Conservation (phyloP, 2,797 vertebrate species). For the Oreochromis grahami region DNA sequence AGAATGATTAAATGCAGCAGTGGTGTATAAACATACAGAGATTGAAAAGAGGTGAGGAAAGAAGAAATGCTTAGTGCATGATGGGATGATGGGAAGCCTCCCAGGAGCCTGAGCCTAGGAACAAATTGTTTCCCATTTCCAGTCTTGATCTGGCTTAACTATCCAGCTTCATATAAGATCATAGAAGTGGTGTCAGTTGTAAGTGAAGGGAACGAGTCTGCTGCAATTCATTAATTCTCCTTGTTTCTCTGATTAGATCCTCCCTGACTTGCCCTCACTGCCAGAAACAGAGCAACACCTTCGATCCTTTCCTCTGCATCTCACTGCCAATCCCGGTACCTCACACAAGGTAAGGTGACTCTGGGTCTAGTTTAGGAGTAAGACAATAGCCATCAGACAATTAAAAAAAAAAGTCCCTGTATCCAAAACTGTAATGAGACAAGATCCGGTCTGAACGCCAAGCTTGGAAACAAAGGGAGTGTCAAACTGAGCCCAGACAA, state of each 20-base stretch:
- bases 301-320: slow-evolving; percentile 98
- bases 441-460: neutral
- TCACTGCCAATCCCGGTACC: slow-evolving; percentile 96
- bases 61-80: neutral
- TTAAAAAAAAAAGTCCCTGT: neutral
- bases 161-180: neutral
- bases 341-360: slow-evolving; percentile 69
- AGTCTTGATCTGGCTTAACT: neutral
- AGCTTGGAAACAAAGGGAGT: neutral
- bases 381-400: neutral
- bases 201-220: neutral
- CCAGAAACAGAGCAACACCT: slow-evolving; percentile 99
- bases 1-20: neutral
- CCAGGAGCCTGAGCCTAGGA: neutral
- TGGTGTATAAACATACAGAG: neutral
- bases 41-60: neutral
- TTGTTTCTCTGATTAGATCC: slow-evolving; percentile 75
- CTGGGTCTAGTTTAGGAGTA: neutral
- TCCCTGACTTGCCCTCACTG: slow-evolving; percentile 98
- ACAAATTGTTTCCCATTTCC: neutral
- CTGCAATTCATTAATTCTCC: neutral
- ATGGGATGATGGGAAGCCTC: neutral
- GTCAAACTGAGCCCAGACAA: slow-evolving; percentile 10
- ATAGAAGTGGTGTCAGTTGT: neutral
- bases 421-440: neutral